phyloP scores from a whole-genome alignment of 2,888 invertebrate genomes.

The Brachypterus glaber region DNA sequence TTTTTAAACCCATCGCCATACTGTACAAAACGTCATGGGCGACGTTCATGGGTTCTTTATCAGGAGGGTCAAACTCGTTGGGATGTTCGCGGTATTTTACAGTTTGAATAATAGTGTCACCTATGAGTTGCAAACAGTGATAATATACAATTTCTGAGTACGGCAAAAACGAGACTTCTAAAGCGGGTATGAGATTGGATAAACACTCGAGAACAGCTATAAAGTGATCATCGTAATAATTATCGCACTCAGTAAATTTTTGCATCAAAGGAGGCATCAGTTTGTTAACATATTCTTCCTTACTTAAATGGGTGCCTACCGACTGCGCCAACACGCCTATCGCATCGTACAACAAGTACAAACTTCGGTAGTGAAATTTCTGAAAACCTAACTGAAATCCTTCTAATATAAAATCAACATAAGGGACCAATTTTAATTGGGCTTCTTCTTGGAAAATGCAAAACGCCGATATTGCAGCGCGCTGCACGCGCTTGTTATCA shows the following conservation, averaged over 20 bases:
- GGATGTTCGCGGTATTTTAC: slow-evolving; percentile 52
- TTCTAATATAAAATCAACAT: slow-evolving; percentile 58
- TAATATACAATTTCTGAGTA: slow-evolving; percentile 63
- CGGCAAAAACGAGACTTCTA: slow-evolving; percentile 62
- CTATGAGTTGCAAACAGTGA: slow-evolving; percentile 58
- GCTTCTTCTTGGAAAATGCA: slow-evolving; percentile 72
- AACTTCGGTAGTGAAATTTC: slow-evolving; percentile 58
- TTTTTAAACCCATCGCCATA: slow-evolving; percentile 59
- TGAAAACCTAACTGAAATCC: slow-evolving; percentile 65
- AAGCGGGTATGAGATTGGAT: slow-evolving; percentile 64
- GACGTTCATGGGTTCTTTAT: slow-evolving; percentile 66
- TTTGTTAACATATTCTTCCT: slow-evolving; percentile 56
- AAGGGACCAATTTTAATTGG: slow-evolving; percentile 61
- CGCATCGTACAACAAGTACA: slow-evolving; percentile 66
- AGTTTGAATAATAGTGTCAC: slow-evolving; percentile 57
- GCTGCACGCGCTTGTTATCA: slow-evolving; percentile 66
- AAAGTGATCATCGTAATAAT: slow-evolving; percentile 60
- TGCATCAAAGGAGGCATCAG: slow-evolving; percentile 65
- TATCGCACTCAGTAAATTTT: slow-evolving; percentile 61
- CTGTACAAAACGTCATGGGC: slow-evolving; percentile 64
- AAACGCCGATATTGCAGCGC: slow-evolving; percentile 70
- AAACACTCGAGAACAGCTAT: slow-evolving; percentile 67
- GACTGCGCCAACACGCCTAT: slow-evolving; percentile 67
- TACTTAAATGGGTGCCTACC: slow-evolving; percentile 60
- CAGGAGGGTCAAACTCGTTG: slow-evolving; percentile 56